Conservation (phyloP, 2,888 invertebrate species). For the Mactromeris polynyma region DNA sequence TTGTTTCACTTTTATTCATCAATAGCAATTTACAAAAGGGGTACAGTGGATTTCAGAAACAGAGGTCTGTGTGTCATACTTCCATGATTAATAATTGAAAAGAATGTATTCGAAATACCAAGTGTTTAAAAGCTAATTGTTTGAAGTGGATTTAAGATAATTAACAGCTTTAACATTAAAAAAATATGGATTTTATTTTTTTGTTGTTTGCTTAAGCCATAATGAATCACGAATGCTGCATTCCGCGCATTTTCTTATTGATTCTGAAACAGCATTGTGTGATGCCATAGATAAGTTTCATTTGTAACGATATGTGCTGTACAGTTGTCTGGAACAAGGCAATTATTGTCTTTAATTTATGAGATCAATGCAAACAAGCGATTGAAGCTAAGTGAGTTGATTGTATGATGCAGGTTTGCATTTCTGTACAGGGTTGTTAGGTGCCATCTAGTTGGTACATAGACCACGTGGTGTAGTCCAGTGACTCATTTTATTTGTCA, state of each 20-base stretch:
- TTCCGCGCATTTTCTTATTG: neutral
- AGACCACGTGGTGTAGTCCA: neutral
- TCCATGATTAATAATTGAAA: no score
- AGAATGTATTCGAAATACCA: no score
- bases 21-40: no score
- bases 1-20: no score
- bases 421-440: neutral
- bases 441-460: neutral
- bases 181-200: no score
- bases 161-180: no score
- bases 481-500: constrained; percentile 1
- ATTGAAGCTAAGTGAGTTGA: neutral
- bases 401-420: neutral
- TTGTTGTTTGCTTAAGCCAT: neutral
- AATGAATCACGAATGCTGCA: no score
- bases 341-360: neutral
- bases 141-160: no score
- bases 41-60: no score
- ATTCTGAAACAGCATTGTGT: neutral
- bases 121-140: no score
- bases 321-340: neutral
- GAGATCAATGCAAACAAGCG: neutral
- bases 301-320: neutral
- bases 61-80: no score
- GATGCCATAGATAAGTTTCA: neutral